Conservation (phyloP, 2,797 vertebrate species). For the Platyrinchus mystaceus region DNA sequence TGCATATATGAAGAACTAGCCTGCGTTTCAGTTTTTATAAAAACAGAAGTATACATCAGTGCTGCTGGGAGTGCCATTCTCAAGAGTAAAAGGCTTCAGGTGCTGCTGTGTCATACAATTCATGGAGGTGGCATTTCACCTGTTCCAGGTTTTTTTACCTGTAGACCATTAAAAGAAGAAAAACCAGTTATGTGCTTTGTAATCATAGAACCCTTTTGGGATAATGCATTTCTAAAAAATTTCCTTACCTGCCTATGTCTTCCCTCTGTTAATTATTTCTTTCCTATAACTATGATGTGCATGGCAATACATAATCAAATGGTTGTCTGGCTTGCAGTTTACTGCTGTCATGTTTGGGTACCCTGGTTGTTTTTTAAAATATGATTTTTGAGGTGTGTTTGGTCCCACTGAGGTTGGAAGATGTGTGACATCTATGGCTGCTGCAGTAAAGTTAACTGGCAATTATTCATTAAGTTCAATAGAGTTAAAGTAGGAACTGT, state of each 20-base stretch:
- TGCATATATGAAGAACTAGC: not conserved
- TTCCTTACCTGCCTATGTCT: not conserved
- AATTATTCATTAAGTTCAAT: not conserved
- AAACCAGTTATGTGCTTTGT: accelerated
- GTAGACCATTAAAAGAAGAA: not conserved
- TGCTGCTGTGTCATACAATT: not conserved
- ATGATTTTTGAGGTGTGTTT: not conserved
- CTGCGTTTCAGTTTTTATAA: not conserved
- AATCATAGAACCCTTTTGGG: not conserved
- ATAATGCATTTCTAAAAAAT: not conserved
- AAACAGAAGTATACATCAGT: not conserved
- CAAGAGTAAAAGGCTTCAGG: not conserved
- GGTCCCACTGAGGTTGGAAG: not conserved
- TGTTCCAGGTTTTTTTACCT: not conserved
- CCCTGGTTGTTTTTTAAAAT: not conserved
- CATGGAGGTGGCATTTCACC: not conserved
- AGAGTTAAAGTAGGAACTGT: not conserved
- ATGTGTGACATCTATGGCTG: accelerated
- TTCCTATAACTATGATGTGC: not conserved
- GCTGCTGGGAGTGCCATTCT: not conserved
- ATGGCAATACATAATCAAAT: accelerated
- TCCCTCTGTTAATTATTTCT: not conserved
- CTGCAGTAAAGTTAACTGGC: not conserved
- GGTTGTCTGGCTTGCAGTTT: not conserved
- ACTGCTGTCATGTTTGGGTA: not conserved